phyloP scores from a whole-genome alignment of 2,888 invertebrate species.

The Polydrusus cervinus region DNA sequence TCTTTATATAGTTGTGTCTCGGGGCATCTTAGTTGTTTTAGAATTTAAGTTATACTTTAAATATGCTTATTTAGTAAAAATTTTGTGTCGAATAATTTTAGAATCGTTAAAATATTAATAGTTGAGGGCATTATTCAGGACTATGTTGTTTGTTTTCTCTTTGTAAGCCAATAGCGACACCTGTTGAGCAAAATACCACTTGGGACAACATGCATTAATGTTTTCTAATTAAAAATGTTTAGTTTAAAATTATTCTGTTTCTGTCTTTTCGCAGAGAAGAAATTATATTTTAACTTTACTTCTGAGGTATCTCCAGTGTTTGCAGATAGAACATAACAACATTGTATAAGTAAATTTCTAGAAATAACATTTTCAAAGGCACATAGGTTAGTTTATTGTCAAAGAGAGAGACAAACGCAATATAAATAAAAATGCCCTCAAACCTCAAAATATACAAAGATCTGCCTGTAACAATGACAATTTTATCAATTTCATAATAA shows the following conservation, averaged over 20 bases:
- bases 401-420: neutral
- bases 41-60: constrained; percentile 54
- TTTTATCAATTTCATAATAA: constrained; percentile 18
- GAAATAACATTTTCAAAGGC: too few species aligned
- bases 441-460: constrained; percentile 3
- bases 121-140: neutral
- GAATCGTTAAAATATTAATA: neutral
- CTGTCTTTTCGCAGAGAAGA: too few species aligned
- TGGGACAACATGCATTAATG: too few species aligned
- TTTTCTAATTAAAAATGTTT: too few species aligned
- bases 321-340: too few species aligned
- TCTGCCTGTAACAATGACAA: constrained; percentile 31
- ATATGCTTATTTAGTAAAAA: neutral
- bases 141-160: neutral
- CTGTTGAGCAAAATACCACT: too few species aligned
- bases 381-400: too few species aligned
- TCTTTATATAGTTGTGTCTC: constrained; percentile 62
- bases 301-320: too few species aligned
- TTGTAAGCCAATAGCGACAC: too few species aligned
- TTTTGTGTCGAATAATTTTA: constrained; percentile 5
- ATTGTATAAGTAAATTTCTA: too few species aligned
- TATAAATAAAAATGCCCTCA: neutral
- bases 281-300: too few species aligned
- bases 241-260: too few species aligned
- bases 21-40: constrained; percentile 63